These are phyloP conservation scores for Campaea margaritaria DNA, from an alignment of 2,888 invertebrate genomes.

Conservation along the genomic window DNA sequence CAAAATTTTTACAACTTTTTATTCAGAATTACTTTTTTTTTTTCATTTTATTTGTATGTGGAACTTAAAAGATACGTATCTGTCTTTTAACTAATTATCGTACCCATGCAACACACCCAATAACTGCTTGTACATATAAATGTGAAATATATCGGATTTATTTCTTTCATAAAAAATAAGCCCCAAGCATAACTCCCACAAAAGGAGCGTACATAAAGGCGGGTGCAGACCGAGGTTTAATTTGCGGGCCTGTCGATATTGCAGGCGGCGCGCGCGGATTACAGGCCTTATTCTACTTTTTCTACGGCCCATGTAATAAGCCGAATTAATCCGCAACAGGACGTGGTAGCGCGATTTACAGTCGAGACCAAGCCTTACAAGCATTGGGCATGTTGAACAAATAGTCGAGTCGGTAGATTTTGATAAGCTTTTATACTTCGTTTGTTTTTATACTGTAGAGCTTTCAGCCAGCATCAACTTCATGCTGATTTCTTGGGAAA, in stretches of 20 bases:
- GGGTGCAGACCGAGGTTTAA: constrained; percentile 49
- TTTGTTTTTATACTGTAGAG: too few species aligned
- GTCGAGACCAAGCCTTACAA: constrained; percentile 18
- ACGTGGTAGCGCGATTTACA: constrained; percentile 27
- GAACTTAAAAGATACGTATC: too few species aligned
- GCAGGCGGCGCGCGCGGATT: constrained; percentile 47
- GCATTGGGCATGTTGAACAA: constrained; percentile 1
- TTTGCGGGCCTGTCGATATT: constrained; percentile 63
- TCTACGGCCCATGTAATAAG: constrained; percentile 43
- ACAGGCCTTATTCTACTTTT: constrained; percentile 37
- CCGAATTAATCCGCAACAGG: constrained; percentile 41
- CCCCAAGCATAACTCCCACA: constrained; percentile 12
- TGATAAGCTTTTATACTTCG: too few species aligned
- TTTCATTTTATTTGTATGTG: too few species aligned
- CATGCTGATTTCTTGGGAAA: too few species aligned
- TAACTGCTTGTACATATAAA: background rate
- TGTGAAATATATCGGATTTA: background rate
- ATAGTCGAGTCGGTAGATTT: background rate
- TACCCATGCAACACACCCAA: too few species aligned
- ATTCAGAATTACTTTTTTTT: too few species aligned
- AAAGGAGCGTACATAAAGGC: constrained; percentile 37
- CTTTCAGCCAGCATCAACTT: too few species aligned
- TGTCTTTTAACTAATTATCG: too few species aligned
- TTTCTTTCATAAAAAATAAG: constrained; percentile 17
- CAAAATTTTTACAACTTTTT: too few species aligned